These are phyloP conservation scores for Chaetorhynchus papuensis DNA, from an alignment of 2,113 vertebrate genomes.

Conservation along the genomic window DNA sequence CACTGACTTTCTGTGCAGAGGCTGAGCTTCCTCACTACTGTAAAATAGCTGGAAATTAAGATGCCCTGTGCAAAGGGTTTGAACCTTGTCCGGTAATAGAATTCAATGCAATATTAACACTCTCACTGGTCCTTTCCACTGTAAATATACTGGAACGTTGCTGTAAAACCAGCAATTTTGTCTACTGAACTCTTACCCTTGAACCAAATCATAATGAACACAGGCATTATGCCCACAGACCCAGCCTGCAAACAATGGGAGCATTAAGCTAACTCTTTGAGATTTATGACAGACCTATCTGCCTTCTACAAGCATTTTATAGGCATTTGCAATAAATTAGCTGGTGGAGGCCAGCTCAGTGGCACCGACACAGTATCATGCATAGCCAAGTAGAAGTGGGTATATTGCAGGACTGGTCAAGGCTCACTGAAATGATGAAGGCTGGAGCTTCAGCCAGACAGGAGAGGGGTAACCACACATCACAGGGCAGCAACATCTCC, in stretches of 20 bases:
- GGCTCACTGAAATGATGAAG: neutral
- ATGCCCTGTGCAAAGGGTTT: neutral
- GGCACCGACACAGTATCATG: neutral
- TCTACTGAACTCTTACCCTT: neutral
- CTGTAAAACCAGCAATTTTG: neutral
- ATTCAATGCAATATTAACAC: neutral
- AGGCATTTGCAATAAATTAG: conserved; percentile 65
- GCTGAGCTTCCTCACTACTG: neutral
- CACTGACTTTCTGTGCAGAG: neutral
- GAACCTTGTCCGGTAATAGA: neutral
- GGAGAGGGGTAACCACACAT: neutral
- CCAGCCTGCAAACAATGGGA: conserved; percentile 31
- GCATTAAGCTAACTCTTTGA: conserved; percentile 34
- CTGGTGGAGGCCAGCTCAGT: neutral
- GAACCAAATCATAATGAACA: neutral
- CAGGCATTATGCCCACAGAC: neutral
- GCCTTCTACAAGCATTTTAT: conserved; percentile 54
- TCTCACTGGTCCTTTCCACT: neutral
- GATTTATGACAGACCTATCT: conserved; percentile 61
- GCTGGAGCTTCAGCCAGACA: neutral
- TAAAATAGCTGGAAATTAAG: neutral
- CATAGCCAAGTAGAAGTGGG: neutral
- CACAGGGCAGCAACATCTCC: neutral
- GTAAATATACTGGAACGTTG: neutral
- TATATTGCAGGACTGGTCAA: neutral